phyloP scores from a whole-genome alignment of 2,888 invertebrate genomes.

The Galeopsomyia nigrocyanea region DNA sequence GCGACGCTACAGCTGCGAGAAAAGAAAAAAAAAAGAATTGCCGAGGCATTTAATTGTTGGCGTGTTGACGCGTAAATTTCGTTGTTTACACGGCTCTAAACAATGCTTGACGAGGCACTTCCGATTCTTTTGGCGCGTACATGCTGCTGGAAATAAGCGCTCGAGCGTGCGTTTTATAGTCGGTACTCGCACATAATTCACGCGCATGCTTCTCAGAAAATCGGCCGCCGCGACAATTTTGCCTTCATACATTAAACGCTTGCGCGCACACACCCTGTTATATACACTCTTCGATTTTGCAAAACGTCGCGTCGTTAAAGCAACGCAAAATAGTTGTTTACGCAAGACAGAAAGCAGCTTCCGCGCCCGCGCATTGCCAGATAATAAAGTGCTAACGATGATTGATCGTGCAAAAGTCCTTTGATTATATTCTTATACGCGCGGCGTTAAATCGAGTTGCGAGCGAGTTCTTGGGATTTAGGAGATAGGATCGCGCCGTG shows the following conservation, averaged over 20 bases:
- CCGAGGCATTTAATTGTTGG: slow-evolving; percentile 14
- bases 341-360: slow-evolving; percentile 47
- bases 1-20: not conserved
- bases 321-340: not conserved
- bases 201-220: slow-evolving; percentile 18
- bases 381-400: slow-evolving; percentile 63
- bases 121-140: slow-evolving; percentile 7
- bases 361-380: slow-evolving; percentile 53
- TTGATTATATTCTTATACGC: slow-evolving; percentile 43
- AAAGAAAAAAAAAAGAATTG: not conserved
- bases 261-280: slow-evolving; percentile 45
- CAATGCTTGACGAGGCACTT: slow-evolving; percentile 31
- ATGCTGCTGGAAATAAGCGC: slow-evolving; percentile 4
- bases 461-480: too few species aligned
- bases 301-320: too few species aligned
- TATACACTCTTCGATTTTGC: too few species aligned
- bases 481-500: too few species aligned
- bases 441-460: slow-evolving; percentile 8
- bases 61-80: slow-evolving; percentile 7
- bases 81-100: slow-evolving; percentile 19
- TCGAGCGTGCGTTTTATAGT: slow-evolving; percentile 15
- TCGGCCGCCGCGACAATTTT: slow-evolving; percentile 13
- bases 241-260: not conserved
- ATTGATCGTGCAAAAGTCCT: slow-evolving; percentile 53
- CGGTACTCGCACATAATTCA: slow-evolving; percentile 17